Conservation (phyloP, 2,797 vertebrate genomes). For the Myripristis jacobus region DNA sequence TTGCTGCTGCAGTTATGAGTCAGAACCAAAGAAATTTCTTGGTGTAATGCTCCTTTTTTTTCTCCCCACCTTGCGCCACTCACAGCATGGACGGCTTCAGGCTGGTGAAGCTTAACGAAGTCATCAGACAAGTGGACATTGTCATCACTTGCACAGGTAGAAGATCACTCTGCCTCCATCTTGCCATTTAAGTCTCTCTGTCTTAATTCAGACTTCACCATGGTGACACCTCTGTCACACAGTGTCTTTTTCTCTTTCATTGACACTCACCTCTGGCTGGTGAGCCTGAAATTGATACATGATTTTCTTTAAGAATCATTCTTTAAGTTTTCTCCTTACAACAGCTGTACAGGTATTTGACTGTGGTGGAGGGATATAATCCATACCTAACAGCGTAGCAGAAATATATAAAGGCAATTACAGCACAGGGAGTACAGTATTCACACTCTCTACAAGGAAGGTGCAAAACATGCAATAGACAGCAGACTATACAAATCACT, state of each 20-base stretch:
- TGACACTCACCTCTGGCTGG: not conserved
- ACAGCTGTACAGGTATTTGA: constrained; percentile 5
- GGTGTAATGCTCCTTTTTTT: not conserved
- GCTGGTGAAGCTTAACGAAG: constrained; percentile 94
- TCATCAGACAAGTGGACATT: constrained; percentile 93
- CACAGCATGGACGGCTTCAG: constrained; percentile 97
- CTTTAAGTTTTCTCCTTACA: no score
- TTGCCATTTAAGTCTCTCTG: no score
- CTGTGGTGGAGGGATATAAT: constrained; percentile 9
- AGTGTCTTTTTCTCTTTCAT: not conserved
- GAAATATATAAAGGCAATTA: not conserved
- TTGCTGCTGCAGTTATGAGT: not conserved
- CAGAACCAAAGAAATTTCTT: not conserved
- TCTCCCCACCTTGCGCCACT: no score
- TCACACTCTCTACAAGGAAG: not conserved
- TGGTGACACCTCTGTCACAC: not conserved
- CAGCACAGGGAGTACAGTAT: rapidly evolving
- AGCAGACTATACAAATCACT: not conserved
- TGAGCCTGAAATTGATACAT: not conserved
- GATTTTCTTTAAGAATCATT: not conserved
- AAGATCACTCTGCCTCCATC: constrained; percentile 3
- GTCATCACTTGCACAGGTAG: constrained; percentile 97
- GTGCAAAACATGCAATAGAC: not conserved
- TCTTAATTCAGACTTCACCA: not conserved
- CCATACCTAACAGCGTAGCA: not conserved